Base-by-base conservation (phyloP, 2,797 vertebrate genomes). In the Gobionotothen gibberifrons region DNA sequence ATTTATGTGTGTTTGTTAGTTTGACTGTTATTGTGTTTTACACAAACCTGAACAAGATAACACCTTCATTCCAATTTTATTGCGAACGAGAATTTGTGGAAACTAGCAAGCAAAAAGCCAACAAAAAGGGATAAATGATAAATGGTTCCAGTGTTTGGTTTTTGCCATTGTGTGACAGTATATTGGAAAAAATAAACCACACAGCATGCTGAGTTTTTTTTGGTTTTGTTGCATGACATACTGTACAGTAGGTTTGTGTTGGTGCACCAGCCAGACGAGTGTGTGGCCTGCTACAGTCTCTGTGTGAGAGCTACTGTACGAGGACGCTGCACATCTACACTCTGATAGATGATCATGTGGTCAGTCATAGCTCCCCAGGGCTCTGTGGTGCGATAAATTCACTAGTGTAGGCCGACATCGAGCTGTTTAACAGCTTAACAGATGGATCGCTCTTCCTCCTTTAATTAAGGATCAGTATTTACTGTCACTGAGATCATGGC, bases 391-490 rank as follows among this genome's bases (percentile, higher is more conserved):
- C 85, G 81, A 89, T 88, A 69, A 84, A 85, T 87, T 78, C 75
- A 69, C 82, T 72, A 43, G 77, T 70, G 67, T 78, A 72, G 76
- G 73, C 85, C 61, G 63, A 78, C 76, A 70, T 55, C 64, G 85
- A 89, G 85, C 82, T 84, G 82, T 90, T 91, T 64, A 87, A 84
- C 86, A 80, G 70, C 81, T 78, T 83, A 85, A 85, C 85, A 87
- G 87, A 88, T 91, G 82, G 82, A 89, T 85, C 84, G 51, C 86
- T 63, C 69, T 68, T 88, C 82, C 65, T 78, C 70, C 67, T 84
- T 90, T 87, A 87, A 88, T 87, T 86, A 84, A 84, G 62, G 72
- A 80, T 81, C 82, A 83, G 82, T 76, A 87, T 88, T 89, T 85
- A 82, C 72, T 76, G 65, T 72, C 63, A 82, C 53, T 70, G 58